Base-by-base conservation (phyloP, 2,888 invertebrate genomes). In the Drosophila algonquin region DNA sequence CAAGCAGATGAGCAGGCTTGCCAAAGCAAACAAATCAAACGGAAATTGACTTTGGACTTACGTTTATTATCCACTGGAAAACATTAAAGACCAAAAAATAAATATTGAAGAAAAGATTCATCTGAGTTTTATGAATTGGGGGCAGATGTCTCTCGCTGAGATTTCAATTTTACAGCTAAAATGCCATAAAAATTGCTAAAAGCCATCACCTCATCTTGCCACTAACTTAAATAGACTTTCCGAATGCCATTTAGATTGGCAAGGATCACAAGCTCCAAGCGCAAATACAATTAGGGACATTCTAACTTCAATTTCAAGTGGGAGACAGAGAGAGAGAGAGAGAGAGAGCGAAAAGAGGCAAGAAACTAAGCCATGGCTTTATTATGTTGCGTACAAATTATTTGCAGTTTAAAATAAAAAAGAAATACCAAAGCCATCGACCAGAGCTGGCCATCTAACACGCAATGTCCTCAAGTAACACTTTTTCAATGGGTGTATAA, bases 281-380 rank as follows among this genome's bases (percentile, higher is more conserved):
- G 48, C 65, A 50, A 81, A 78, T 65, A 78, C 79, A 87, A 87
- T 83, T 84, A 87, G 78, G 76, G 77, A 69, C 74, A 63, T 71
- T 84, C 76, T 51, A 70, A 74, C 65, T 77, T 73, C 73, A 77
- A 77, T 76, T 87, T 76, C 61, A 81, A 69, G 63, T 53, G 46
- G 1, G 12, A 18, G 50, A 44, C 46, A 55, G 51, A 3, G 12
- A 18, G 50, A 44, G 48, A 2, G 45, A 3, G 21, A 9, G 30
- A 44, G 18, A 45, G 35, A 53, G 1, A 27, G 27, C 1, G 27
- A 1, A 6, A 30, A 40, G 44, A 45, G 65, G 51, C 52, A 55
- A 65, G 73, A 69, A 72, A 60, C 60, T 57, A 46, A 61, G 61
- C 71, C 73, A 73, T 74, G 64, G 79, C 87, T 81, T 79, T 68